Conservation (phyloP, 2,113 vertebrate species). For the Melierax canorus region DNA sequence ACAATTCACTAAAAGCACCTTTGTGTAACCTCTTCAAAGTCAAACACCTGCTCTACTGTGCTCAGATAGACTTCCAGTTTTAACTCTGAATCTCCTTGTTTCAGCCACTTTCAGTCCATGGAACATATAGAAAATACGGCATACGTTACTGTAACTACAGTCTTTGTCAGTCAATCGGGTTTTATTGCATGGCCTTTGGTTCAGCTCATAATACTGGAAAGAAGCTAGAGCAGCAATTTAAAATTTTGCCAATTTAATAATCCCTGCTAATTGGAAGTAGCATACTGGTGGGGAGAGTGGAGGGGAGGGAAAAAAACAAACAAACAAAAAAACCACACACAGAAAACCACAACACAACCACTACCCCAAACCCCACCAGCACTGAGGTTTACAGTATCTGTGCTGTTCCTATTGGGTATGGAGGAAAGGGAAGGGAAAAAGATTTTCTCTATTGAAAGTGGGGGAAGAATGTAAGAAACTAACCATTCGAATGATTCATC, state of each 20-base stretch:
- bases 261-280: slow-evolving; percentile 52
- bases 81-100: not conserved
- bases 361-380: not conserved
- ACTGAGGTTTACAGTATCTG: not conserved
- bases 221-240: slow-evolving; percentile 26
- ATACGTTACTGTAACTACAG: slow-evolving; percentile 18
- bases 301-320: no score
- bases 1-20: not conserved
- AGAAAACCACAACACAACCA: no score
- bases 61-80: not conserved
- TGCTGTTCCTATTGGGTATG: not conserved
- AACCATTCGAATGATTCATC: not conserved
- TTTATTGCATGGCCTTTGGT: slow-evolving; percentile 59
- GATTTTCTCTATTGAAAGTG: not conserved
- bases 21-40: not conserved
- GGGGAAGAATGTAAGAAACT: not conserved
- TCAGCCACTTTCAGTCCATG: not conserved
- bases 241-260: slow-evolving; percentile 58
- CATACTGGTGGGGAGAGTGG: rapidly evolving
- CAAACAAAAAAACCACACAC: no score
- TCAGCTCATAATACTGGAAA: slow-evolving; percentile 40
- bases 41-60: not conserved
- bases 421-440: not conserved
- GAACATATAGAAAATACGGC: not conserved
- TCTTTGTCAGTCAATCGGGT: slow-evolving; percentile 50